Evolutionary conservation across 2,888 invertebrate species (phyloP), one percentile per base, ranked within the genome.

Genomic region (Metallyticus violacea): DNA sequence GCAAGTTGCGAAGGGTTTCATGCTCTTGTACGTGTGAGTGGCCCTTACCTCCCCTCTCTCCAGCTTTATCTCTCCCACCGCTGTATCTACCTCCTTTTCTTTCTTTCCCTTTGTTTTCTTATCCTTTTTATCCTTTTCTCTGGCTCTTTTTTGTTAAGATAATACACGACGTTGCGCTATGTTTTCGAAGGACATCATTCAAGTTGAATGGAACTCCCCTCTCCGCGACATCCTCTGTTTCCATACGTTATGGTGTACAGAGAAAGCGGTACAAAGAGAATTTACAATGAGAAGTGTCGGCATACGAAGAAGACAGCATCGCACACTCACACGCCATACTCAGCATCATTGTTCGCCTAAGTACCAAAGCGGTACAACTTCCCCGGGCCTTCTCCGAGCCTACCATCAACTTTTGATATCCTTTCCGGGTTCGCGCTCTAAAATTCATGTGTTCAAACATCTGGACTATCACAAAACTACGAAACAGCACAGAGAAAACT

Each of bases 21-120:
- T 78, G 81, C 85, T 89, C 87, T 88, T 88, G 88, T 88, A 85
- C 90, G 90, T 90, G 89, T 87, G 90, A 80, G 86, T 86, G 81
- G 81, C 77, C 87, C 82, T 76, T 78, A 85, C 84, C 86, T 79
- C 30, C 84, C 84, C 26, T 81, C 79, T 86, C n/a, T 84, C 27
- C 77, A 82, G 62, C 79, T 85, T 84, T 77, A 77, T 82, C 40
- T 78, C 82, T 30, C 22, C 77, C 62, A 25, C 28, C n/a, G 15
- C 4, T 29, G 78, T 78, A 77, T 27, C 89, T 89, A 88, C 87
- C 88, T 86, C 89, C 88, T 88, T 85, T 83, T 85, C 87, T 85
- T 85, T 85, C 86, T 85, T 82, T 85, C 86, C 87, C 85, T 80
- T 87, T 28, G 86, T 86, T 40, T 86, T 27, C 27, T 82, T 84